A percentile compares a stretch with the other conserved stretches of the same genome.
Evolutionary conservation across 2,113 vertebrate species (phyloP).

Genomic region (Aythya baeri): DNA sequence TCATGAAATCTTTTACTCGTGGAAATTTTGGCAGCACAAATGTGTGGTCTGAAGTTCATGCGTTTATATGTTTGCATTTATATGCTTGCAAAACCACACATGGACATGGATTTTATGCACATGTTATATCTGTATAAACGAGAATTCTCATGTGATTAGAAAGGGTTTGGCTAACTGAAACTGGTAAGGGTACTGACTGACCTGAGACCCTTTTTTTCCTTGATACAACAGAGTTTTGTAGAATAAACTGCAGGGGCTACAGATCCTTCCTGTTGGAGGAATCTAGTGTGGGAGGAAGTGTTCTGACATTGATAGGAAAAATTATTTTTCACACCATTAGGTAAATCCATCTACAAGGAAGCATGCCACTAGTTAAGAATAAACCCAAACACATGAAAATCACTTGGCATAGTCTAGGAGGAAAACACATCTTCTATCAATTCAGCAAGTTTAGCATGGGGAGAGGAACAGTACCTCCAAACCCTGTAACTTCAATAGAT

Average conservation of each 20-base stretch:
- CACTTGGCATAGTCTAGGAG: background rate
- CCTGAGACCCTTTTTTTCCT: background rate
- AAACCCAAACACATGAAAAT: background rate
- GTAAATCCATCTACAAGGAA: background rate
- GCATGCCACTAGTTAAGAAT: fast-evolving
- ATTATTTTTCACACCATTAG: background rate
- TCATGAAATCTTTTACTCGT: background rate
- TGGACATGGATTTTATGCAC: background rate
- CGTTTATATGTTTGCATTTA: background rate
- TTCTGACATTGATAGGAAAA: background rate
- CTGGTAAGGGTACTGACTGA: background rate
- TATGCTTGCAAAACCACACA: background rate
- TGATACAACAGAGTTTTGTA: background rate
- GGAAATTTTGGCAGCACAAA: background rate
- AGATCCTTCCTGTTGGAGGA: background rate
- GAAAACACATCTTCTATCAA: background rate
- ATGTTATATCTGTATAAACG: background rate
- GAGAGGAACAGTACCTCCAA: background rate
- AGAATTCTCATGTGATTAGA: background rate
- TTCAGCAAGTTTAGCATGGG: background rate
- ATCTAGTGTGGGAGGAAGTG: background rate
- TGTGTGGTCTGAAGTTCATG: background rate
- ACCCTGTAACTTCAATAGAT: background rate
- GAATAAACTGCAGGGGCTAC: background rate
- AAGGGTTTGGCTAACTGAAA: background rate